phyloP scores from a whole-genome alignment of 2,113 vertebrate species.

The Calypte anna region DNA sequence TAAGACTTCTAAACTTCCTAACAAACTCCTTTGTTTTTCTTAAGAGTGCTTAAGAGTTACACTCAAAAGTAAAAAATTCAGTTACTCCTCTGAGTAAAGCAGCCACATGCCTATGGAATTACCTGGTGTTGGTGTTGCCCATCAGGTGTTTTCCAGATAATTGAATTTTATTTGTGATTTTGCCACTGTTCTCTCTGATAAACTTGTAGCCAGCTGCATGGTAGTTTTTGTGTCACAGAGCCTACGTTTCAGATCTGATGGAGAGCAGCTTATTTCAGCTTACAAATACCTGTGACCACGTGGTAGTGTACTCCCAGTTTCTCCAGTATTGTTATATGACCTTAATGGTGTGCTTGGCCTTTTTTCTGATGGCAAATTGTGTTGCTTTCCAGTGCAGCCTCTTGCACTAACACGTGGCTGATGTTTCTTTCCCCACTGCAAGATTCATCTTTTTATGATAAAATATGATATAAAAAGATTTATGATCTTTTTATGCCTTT shows the following conservation, averaged over 20 bases:
- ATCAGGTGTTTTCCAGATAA: not conserved
- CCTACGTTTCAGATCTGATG: not conserved
- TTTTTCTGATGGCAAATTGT: not conserved
- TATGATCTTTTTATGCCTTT: too few relatives aligned
- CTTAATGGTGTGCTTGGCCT: not conserved
- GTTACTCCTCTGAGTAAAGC: not conserved
- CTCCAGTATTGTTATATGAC: not conserved
- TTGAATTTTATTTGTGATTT: not conserved
- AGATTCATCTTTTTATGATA: not conserved
- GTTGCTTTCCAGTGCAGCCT: not conserved
- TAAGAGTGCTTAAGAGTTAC: not conserved
- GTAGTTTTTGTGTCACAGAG: not conserved
- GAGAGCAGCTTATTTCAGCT: not conserved
- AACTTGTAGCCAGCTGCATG: not conserved
- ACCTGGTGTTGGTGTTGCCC: not conserved
- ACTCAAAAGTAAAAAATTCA: not conserved
- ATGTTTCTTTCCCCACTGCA: not conserved
- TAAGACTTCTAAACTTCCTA: not conserved
- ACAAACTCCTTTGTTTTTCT: not conserved
- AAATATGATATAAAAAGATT: too few relatives aligned
- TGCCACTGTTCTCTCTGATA: not conserved
- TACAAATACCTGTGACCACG: not conserved
- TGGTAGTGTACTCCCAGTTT: not conserved
- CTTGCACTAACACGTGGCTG: not conserved
- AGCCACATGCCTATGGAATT: not conserved